These are phyloP conservation scores for Desmodus rotundus DNA, from an alignment of 2,113 vertebrate species.

Conservation along the genomic window DNA sequence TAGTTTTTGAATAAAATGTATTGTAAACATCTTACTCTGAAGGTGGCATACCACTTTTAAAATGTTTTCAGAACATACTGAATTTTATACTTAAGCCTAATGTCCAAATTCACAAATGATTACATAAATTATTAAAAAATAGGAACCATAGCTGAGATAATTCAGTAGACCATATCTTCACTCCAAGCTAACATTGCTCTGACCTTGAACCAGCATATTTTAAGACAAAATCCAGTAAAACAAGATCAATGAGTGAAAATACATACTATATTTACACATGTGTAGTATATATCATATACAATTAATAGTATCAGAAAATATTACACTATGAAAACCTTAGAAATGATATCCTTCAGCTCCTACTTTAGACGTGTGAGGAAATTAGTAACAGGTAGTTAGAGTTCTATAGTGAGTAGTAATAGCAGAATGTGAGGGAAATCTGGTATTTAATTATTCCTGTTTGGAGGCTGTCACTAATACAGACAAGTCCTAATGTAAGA, in stretches of 20 bases:
- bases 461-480: not conserved
- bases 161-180: not conserved
- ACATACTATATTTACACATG: not conserved
- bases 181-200: not conserved
- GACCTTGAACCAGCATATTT: not conserved
- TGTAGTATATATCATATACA: not conserved
- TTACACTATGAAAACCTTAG: not conserved
- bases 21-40: not conserved
- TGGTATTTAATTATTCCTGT: not conserved
- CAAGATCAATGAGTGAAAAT: not conserved
- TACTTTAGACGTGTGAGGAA: not conserved
- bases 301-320: not conserved
- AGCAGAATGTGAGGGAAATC: not conserved
- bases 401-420: not conserved
- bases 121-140: slow-evolving; percentile 8
- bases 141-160: not conserved
- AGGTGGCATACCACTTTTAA: not conserved
- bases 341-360: not conserved
- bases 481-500: not conserved
- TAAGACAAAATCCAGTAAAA: not conserved
- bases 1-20: not conserved
- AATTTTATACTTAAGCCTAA: not conserved
- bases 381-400: not conserved
- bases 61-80: not conserved
- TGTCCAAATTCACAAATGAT: not conserved